Conservation (phyloP, 2,888 invertebrate genomes). For the Drosophila nigricruria region DNA sequence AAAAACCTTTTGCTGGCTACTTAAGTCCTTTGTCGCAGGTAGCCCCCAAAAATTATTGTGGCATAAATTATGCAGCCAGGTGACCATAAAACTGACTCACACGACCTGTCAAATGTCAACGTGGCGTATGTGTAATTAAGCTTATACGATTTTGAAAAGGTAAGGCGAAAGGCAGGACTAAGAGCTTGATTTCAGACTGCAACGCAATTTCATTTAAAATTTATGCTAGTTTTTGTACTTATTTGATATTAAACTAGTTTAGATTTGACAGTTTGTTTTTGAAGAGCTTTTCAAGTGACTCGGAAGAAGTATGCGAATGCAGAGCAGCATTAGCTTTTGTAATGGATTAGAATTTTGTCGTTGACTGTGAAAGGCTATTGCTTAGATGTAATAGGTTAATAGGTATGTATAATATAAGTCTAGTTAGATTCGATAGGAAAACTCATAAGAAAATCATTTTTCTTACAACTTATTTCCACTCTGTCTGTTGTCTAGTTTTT, state of each 20-base stretch:
- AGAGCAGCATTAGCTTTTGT: neutral
- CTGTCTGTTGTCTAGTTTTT: no score
- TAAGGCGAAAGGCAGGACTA: no score
- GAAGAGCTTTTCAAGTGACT: neutral
- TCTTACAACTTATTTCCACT: no score
- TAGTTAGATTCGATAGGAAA: no score
- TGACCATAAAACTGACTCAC: conserved; percentile 61
- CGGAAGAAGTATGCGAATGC: neutral
- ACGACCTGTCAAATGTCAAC: conserved; percentile 60
- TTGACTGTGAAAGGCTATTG: no score
- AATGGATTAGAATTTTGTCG: neutral
- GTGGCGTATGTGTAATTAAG: conserved; percentile 74
- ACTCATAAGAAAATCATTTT: no score
- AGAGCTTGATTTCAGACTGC: neutral
- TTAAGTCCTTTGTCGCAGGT: conserved; percentile 64
- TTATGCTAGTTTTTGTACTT: neutral
- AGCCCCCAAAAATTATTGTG: conserved; percentile 45
- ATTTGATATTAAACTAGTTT: neutral
- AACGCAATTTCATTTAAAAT: conserved; percentile 12
- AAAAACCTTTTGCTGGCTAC: conserved; percentile 73
- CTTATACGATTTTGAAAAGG: conserved; percentile 37
- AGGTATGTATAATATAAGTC: no score
- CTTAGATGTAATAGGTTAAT: no score
- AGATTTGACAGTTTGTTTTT: neutral
- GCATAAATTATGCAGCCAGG: conserved; percentile 70